Conservation (phyloP, 1,140 invertebrate genomes). For the Drosophila saltans region DNA sequence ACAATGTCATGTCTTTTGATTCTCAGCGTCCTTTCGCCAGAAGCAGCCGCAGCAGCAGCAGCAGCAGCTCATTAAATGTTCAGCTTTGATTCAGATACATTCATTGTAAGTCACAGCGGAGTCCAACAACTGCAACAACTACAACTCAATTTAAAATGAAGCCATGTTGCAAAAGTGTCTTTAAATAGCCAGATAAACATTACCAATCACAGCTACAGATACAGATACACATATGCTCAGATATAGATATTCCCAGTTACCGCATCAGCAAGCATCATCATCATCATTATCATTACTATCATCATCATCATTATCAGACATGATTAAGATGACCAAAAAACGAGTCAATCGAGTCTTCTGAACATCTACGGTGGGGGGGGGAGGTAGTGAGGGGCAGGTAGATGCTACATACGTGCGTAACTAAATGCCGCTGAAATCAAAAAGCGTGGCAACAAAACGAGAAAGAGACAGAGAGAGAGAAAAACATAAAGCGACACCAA, state of each 20-base stretch:
- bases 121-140: not conserved
- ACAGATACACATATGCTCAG: conserved; percentile 14
- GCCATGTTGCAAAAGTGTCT: conserved; percentile 61
- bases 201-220: conserved; percentile 57
- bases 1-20: conserved; percentile 12
- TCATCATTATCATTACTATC: conserved; percentile 32
- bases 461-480: too few species aligned
- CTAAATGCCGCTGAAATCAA: conserved; percentile 66
- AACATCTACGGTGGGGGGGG: not conserved
- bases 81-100: conserved; percentile 22
- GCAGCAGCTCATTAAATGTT: conserved; percentile 6
- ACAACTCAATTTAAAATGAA: conserved; percentile 70
- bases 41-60: not conserved
- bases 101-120: conserved; percentile 6
- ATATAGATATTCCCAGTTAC: conserved; percentile 50
- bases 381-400: conserved; percentile 3
- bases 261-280: conserved; percentile 64
- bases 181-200: conserved; percentile 73
- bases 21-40: not conserved
- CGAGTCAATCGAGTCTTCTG: conserved; percentile 66
- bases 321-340: conserved; percentile 42
- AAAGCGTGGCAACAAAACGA: conserved; percentile 63
- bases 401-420: conserved; percentile 31
- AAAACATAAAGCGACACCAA: conserved; percentile 13
- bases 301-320: conserved; percentile 14